phyloP scores from a whole-genome alignment of 2,113 vertebrate genomes.

The Madoqua kirkii region DNA sequence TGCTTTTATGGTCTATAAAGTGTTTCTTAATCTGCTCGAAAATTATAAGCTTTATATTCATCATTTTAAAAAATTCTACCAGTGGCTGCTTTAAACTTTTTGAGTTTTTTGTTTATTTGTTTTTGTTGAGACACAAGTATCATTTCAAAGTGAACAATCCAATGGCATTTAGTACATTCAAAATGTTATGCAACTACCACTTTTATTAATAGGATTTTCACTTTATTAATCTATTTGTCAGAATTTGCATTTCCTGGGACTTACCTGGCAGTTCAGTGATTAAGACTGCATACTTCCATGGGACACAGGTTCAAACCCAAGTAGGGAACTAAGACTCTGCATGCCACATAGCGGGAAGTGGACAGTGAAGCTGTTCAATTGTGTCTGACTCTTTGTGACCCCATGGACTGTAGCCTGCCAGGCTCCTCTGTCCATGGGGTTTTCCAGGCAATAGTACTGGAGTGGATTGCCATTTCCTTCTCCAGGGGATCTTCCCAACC shows the following conservation, averaged over 20 bases:
- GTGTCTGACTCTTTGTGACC: too few species aligned
- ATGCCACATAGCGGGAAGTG: neutral
- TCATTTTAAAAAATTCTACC: neutral
- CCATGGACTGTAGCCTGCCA: too few species aligned
- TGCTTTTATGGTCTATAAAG: neutral
- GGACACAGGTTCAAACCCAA: neutral
- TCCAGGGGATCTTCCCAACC: too few species aligned
- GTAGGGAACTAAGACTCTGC: neutral
- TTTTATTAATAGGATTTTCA: neutral
- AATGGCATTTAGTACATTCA: neutral
- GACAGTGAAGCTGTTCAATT: too few species aligned
- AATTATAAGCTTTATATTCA: neutral
- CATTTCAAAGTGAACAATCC: neutral
- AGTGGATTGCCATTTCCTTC: too few species aligned
- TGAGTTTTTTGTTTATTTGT: neutral
- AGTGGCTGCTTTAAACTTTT: neutral
- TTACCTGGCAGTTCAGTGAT: neutral
- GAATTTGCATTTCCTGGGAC: neutral
- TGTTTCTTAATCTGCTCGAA: neutral
- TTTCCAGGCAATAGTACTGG: too few species aligned
- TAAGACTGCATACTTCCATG: neutral
- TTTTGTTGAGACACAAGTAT: neutral
- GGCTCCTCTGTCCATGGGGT: too few species aligned
- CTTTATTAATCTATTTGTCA: neutral
- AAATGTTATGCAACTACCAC: too few species aligned